Evolutionary conservation across 1,140 invertebrate species (phyloP).

Genomic region (Bombus waltoni): DNA sequence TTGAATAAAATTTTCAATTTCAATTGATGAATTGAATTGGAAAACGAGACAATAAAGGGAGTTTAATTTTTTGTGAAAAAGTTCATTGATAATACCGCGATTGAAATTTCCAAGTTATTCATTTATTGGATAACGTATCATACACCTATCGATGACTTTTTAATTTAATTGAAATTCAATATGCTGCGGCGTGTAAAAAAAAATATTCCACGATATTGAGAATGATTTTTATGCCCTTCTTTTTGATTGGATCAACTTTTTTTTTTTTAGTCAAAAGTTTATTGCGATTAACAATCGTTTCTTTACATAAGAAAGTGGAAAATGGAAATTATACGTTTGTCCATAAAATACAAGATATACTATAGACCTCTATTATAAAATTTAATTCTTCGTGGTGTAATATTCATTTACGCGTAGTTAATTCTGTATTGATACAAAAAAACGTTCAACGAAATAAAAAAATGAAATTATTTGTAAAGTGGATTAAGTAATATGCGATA

Average conservation of each 20-base stretch:
- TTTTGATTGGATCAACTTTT: background rate
- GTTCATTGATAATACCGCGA: background rate
- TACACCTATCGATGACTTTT: background rate
- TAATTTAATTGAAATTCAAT: conserved; percentile 11
- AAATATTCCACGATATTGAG: background rate
- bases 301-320: background rate
- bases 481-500: background rate
- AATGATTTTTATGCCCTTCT: background rate
- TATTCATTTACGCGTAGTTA: no score
- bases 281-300: background rate
- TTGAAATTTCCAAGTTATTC: background rate
- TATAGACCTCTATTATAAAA: no score
- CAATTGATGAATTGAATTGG: background rate
- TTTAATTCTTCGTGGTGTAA: no score
- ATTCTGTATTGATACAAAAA: no score
- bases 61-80: background rate
- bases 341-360: background rate
- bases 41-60: background rate
- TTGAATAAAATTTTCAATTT: background rate
- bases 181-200: background rate
- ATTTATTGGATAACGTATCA: no score
- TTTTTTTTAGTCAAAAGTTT: background rate
- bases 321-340: background rate
- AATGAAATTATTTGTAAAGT: background rate
- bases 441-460: background rate